Conservation (phyloP, 2,888 invertebrate genomes). For the Eurytoma adleriae region DNA sequence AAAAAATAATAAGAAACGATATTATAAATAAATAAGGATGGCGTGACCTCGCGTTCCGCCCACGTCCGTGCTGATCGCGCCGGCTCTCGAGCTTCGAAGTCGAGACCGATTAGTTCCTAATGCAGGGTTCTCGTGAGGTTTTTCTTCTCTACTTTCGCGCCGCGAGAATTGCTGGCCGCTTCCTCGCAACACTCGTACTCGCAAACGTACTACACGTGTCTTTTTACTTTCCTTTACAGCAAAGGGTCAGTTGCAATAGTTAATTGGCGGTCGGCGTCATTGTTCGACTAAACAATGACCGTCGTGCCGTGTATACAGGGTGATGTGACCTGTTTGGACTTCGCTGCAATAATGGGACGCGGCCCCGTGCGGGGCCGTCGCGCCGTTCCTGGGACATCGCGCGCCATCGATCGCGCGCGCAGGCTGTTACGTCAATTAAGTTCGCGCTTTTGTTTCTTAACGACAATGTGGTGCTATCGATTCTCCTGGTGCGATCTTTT, state of each 20-base stretch:
- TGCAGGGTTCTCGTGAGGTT: constrained; percentile 55
- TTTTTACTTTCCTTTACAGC: constrained; percentile 17
- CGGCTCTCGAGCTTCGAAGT: constrained; percentile 38
- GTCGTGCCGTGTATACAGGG: constrained; percentile 14
- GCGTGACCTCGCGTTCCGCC: constrained; percentile 57
- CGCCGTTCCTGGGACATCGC: constrained; percentile 17
- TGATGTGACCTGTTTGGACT: constrained; percentile 47
- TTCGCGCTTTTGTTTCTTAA: constrained; percentile 30
- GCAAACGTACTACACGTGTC: not conserved
- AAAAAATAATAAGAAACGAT: constrained; percentile 59
- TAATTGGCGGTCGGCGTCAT: constrained; percentile 1
- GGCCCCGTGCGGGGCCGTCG: not conserved
- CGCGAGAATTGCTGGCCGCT: constrained; percentile 22
- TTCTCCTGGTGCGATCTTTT: constrained; percentile 38
- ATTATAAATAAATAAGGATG: constrained; percentile 61
- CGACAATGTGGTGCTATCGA: constrained; percentile 44
- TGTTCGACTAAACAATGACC: constrained; percentile 31
- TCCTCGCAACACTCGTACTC: constrained; percentile 1
- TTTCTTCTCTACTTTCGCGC: constrained; percentile 45
- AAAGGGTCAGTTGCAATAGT: constrained; percentile 52
- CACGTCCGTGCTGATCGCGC: constrained; percentile 52
- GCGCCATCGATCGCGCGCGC: constrained; percentile 35
- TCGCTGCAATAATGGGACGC: constrained; percentile 22
- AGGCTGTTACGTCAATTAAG: constrained; percentile 17
- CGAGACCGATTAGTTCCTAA: constrained; percentile 58